Evolutionary conservation across 2,113 vertebrate genomes (phyloP).

Genomic region (Nothobranchius kuhntae): DNA sequence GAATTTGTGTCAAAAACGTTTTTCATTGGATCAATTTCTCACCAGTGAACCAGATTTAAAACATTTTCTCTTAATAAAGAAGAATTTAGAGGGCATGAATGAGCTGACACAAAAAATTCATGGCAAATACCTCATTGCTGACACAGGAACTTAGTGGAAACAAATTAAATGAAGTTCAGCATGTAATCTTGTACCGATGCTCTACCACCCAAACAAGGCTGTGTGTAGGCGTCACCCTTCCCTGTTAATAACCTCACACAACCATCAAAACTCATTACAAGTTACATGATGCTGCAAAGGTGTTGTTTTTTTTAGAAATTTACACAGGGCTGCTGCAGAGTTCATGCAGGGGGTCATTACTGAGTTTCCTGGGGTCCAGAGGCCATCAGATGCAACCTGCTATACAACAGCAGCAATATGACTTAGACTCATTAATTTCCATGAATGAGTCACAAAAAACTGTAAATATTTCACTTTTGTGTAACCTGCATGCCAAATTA

Average conservation of each 20-base stretch:
- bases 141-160: slow-evolving; percentile 33
- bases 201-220: slow-evolving; percentile 7
- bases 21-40: slow-evolving; percentile 22
- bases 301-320: not conserved
- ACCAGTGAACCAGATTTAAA: slow-evolving; percentile 19
- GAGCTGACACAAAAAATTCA: slow-evolving; percentile 27
- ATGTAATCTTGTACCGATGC: slow-evolving; percentile 7
- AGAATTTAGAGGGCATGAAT: slow-evolving; percentile 28
- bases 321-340: not conserved
- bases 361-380: no score
- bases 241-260: slow-evolving; percentile 31
- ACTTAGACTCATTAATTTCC: no score
- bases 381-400: no score
- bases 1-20: slow-evolving; percentile 1
- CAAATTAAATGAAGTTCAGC: slow-evolving; percentile 23
- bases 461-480: no score
- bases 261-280: slow-evolving; percentile 26
- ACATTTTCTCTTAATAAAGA: slow-evolving; percentile 31
- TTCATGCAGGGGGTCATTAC: no score
- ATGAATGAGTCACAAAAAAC: no score
- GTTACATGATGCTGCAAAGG: slow-evolving; percentile 23
- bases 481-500: no score
- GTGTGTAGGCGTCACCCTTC: slow-evolving; percentile 25
- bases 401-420: no score
- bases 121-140: slow-evolving; percentile 13